These are phyloP conservation scores for Ephestia elutella DNA, from an alignment of 1,140 invertebrate genomes.

Conservation along the genomic window DNA sequence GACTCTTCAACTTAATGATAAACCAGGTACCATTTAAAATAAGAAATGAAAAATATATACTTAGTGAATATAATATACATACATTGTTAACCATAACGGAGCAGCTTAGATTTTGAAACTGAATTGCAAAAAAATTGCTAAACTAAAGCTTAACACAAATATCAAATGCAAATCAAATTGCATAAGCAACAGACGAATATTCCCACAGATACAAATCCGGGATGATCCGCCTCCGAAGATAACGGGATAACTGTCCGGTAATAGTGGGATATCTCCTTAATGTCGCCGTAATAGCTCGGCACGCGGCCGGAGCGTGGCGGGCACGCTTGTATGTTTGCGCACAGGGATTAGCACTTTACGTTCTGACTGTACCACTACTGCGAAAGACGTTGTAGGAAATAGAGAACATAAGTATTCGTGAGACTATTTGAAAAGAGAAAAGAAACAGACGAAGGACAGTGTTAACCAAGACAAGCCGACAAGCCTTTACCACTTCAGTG, in stretches of 20 bases:
- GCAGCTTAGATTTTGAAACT: not conserved
- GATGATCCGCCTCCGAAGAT: conserved; percentile 50
- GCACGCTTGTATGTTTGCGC: conserved; percentile 43
- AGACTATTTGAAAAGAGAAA: too few relatives aligned
- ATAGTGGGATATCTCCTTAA: conserved; percentile 60
- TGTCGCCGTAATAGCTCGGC: conserved; percentile 56
- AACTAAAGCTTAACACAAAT: not conserved
- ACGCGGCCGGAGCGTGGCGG: conserved; percentile 47
- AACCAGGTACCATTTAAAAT: too few relatives aligned
- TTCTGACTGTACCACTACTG: conserved; percentile 28
- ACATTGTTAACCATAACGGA: too few relatives aligned
- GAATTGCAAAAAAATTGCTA: too few relatives aligned
- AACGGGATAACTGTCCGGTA: conserved; percentile 60
- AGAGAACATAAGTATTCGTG: not conserved
- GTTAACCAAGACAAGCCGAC: too few relatives aligned
- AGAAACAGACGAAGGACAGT: too few relatives aligned
- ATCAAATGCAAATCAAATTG: not conserved
- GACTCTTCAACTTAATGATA: too few relatives aligned
- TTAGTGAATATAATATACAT: too few relatives aligned
- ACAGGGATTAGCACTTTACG: conserved; percentile 64
- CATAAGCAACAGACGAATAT: not conserved
- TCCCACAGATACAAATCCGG: conserved; percentile 32
- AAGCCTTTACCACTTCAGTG: too few relatives aligned
- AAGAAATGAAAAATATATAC: too few relatives aligned
- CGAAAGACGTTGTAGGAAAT: not conserved